These are phyloP conservation scores for Argyrosomus regius DNA, from an alignment of 2,797 vertebrate genomes.

Conservation along the genomic window DNA sequence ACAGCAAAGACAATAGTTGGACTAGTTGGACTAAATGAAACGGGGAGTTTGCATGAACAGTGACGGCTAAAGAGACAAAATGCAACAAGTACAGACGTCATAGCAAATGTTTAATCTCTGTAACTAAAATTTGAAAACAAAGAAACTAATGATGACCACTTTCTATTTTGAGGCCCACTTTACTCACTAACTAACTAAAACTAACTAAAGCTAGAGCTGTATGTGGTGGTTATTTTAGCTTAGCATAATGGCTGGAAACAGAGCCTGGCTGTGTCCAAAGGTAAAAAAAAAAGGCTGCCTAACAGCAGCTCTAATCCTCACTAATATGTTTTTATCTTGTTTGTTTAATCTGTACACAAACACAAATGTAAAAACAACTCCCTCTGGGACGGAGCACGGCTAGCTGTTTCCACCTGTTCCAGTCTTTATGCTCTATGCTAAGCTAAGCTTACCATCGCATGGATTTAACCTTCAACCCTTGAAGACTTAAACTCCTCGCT, in stretches of 20 bases:
- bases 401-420: background rate
- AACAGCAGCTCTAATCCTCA: background rate
- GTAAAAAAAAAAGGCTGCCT: background rate
- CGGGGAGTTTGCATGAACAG: no score
- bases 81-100: no score
- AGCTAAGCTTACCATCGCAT: background rate
- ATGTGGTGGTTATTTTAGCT: background rate
- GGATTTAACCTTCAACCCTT: background rate
- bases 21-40: no score
- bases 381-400: background rate
- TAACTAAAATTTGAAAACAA: no score
- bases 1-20: no score
- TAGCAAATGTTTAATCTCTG: no score
- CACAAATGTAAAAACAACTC: background rate
- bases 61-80: no score
- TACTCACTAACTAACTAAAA: background rate
- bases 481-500: background rate
- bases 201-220: background rate
- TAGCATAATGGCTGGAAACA: background rate
- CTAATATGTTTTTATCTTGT: background rate
- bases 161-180: background rate
- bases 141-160: no score
- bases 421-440: constrained; percentile 2
- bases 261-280: background rate
- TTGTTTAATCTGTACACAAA: background rate